These are phyloP conservation scores for Cheilosia soror DNA, from an alignment of 2,888 invertebrate species.

Conservation along the genomic window DNA sequence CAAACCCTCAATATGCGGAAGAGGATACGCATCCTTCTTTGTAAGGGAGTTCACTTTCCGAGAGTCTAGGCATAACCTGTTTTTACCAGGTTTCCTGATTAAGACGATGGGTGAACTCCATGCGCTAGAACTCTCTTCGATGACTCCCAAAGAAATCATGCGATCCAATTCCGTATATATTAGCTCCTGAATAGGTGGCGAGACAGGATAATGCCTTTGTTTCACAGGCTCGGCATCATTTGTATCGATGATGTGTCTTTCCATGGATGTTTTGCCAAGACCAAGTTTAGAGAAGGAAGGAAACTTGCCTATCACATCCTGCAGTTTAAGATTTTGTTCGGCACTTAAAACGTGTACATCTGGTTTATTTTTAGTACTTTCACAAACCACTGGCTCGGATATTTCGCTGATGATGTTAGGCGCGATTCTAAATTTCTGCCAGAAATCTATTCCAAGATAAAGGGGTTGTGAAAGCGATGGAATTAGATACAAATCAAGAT, in stretches of 20 bases:
- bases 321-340: neutral
- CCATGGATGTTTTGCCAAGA: constrained; percentile 24
- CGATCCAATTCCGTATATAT: constrained; percentile 16
- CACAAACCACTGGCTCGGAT: neutral
- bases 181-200: neutral
- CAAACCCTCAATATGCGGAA: constrained; percentile 1
- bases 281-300: constrained; percentile 6
- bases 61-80: neutral
- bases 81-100: neutral
- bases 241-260: constrained; percentile 10
- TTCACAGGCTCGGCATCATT: constrained; percentile 2
- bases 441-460: constrained; percentile 9
- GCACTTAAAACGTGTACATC: neutral
- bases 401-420: neutral
- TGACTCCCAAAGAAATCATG: constrained; percentile 20
- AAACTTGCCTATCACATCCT: neutral
- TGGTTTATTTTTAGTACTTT: neutral
- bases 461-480: neutral
- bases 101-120: constrained; percentile 17
- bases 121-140: constrained; percentile 14
- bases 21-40: neutral
- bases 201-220: constrained; percentile 19
- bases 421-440: constrained; percentile 9
- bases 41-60: constrained; percentile 8
- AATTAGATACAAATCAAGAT: neutral